Percentiles rank a stretch among this genome's conserved stretches.
phyloP scores from a whole-genome alignment of 2,797 vertebrate genomes.

The Chelmon rostratus region DNA sequence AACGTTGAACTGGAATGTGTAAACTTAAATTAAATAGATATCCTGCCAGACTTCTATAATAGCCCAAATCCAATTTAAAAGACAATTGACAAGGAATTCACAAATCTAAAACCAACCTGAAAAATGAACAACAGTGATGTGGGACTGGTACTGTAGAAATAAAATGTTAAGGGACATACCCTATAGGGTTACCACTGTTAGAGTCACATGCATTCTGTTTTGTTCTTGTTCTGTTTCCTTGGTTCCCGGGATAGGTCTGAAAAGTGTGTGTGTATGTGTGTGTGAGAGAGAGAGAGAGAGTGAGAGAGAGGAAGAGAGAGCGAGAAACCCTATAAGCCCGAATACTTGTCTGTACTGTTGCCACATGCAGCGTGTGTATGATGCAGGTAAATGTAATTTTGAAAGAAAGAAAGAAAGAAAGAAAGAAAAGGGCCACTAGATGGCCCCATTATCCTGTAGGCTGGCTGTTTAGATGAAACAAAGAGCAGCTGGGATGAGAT shows the following conservation, averaged over 20 bases:
- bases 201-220: not conserved
- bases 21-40: not conserved
- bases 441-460: slow-evolving; percentile 42
- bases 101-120: not conserved
- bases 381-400: not conserved
- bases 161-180: not conserved
- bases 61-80: not conserved
- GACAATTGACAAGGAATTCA: not conserved
- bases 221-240: not conserved
- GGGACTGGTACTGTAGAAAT: not conserved
- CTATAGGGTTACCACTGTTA: not conserved
- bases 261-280: not conserved
- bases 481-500: slow-evolving; percentile 70
- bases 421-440: slow-evolving; percentile 56
- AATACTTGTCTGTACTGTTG: not conserved
- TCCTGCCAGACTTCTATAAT: not conserved
- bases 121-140: not conserved
- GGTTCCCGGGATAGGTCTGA: not conserved
- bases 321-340: not conserved
- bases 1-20: not conserved
- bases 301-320: not conserved
- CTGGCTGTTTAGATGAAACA: slow-evolving; percentile 37
- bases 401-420: not conserved
- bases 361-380: too few species aligned
- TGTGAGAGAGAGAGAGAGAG: not conserved